These are phyloP conservation scores for Amphiprion percula DNA, from an alignment of 2,113 vertebrate species.

Conservation along the genomic window DNA sequence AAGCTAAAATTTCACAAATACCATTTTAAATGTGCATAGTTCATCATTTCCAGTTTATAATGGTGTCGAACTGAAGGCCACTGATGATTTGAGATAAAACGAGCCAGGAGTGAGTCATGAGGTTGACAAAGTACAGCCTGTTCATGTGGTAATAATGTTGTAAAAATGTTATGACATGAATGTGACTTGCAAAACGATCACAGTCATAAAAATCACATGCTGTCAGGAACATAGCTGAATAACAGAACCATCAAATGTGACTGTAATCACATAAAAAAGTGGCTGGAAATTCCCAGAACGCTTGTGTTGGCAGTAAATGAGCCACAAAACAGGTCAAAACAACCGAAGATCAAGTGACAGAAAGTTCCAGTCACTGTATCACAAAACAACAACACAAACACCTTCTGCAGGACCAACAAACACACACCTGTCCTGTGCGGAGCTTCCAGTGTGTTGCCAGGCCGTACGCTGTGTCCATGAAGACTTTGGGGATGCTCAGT, in stretches of 20 bases:
- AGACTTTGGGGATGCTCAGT: constrained; percentile 86
- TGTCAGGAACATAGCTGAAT: background rate
- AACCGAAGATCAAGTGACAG: no score
- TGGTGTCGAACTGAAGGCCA: no score
- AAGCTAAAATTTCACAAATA: no score
- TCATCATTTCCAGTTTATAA: no score
- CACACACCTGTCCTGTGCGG: constrained; percentile 85
- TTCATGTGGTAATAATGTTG: background rate
- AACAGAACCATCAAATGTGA: no score
- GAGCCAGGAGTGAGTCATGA: background rate
- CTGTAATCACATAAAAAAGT: no score
- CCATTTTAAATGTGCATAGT: no score
- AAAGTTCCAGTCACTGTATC: no score
- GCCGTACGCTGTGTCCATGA: constrained; percentile 90
- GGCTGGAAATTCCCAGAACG: no score
- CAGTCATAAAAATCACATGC: background rate
- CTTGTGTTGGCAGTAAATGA: no score
- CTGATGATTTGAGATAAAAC: no score
- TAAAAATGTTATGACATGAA: background rate
- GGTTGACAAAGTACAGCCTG: background rate
- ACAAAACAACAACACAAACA: background rate
- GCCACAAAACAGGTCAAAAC: no score
- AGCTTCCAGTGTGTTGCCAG: constrained; percentile 89
- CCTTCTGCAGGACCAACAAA: background rate
- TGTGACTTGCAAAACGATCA: background rate